Evolutionary conservation across 2,888 invertebrate species (phyloP), one percentile per base, ranked within the genome.

Genomic region (Trichacis sp.): DNA sequence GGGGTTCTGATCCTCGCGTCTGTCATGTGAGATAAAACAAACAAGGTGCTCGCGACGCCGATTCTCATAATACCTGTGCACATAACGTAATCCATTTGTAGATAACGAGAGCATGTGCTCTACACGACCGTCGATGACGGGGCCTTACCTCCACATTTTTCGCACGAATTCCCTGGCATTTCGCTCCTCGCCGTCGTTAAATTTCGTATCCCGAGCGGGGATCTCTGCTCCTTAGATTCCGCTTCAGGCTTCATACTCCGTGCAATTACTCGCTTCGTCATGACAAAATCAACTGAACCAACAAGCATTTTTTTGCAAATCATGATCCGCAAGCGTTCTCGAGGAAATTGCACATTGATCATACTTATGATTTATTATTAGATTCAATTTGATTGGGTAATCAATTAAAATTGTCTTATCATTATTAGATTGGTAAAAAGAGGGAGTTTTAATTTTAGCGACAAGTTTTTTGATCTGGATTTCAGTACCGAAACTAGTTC

Each of bases 11-110:
- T 77, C 77, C 74, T 75, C 72, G 73, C 74, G 72, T 68, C 59
- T 3, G 36, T 36, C 36, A 63, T 59, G 67, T 59, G 70, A 79
- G 77, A 79, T 79, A 78, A 80, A 77, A 76, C 74, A 74, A 74
- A 78, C 78, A 75, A 78, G 78, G 72, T 76, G 76, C 73, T 69
- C 69, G 67, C 52, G 69, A 70, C 65, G 38, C 20, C n/a, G 42
- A 42, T 14, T 14, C 42, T 42, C 17, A 17, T 42, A 42, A 42
- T 42, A 17, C 42, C 15, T 60, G 61, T 65, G 60, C 57, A 65
- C 57, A 58, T 48, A 61, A 57, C 64, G 58, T 55, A 64, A 64
- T 58, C 59, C 59, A 33, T 46, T 33, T 17, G 54, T 46, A 65
- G 58, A 64, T 58, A 64, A 64, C 54, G 46, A 54, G 52, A 60